phyloP scores from a whole-genome alignment of 2,113 vertebrate genomes.

The Astatotilapia flaviijosephi region DNA sequence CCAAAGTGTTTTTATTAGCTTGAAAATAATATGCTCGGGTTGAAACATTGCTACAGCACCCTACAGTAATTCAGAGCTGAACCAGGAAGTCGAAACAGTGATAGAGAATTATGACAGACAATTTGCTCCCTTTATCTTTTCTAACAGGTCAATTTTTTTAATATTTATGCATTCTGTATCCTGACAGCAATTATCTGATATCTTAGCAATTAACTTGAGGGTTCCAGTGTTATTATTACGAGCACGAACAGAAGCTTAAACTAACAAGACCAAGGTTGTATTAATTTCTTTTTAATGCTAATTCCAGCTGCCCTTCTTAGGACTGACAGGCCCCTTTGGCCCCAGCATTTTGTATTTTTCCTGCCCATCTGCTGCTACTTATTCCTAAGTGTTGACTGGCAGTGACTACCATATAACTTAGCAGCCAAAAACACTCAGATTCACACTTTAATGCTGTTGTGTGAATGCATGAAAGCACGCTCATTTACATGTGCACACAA shows the following conservation, averaged over 20 bases:
- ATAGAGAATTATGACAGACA: neutral
- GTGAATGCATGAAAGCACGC: neutral
- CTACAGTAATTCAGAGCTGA: neutral
- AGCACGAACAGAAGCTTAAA: neutral
- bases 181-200: neutral
- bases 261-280: neutral
- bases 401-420: neutral
- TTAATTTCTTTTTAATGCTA: neutral
- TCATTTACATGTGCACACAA: conserved; percentile 6
- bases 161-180: neutral
- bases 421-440: conserved; percentile 9
- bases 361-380: conserved; percentile 39
- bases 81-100: neutral
- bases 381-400: conserved; percentile 32
- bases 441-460: neutral
- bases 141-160: neutral
- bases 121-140: neutral
- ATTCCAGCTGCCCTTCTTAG: neutral
- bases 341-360: neutral
- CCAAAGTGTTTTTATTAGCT: neutral
- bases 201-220: neutral
- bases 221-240: neutral
- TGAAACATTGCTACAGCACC: neutral
- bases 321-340: neutral
- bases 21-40: neutral